Percentiles rank a stretch among this genome's conserved stretches.
Conservation (phyloP, 53 echinoderm and acorn worm species). For the Paelopatides confundens region DNA sequence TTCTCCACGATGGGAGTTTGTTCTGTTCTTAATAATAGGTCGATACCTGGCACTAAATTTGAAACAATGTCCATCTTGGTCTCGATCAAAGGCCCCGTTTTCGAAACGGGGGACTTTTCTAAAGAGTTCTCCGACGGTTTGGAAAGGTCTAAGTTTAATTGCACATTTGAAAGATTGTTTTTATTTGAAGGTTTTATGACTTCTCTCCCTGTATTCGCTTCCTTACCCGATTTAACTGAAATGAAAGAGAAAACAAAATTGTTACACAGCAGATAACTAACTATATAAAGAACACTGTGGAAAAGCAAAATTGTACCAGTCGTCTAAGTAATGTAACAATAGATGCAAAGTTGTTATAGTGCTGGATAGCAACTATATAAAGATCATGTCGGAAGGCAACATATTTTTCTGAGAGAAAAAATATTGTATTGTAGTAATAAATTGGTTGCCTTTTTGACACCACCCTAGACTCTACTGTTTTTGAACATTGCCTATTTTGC, state of each 20-base stretch:
- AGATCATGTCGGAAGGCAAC: too few relatives aligned
- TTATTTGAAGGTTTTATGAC: slow-evolving; percentile 3
- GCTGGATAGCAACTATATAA: too few relatives aligned
- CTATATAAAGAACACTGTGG: too few relatives aligned
- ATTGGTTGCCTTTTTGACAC: too few relatives aligned
- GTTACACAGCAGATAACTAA: too few relatives aligned
- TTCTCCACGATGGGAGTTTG: not conserved
- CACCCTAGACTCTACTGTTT: too few relatives aligned
- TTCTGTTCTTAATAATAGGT: not conserved
- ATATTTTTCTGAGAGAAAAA: too few relatives aligned
- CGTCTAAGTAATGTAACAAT: too few relatives aligned
- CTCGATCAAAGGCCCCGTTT: not conserved
- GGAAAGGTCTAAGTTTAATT: slow-evolving; percentile 50
- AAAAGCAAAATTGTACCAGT: too few relatives aligned
- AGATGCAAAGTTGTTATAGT: too few relatives aligned
- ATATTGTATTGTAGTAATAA: too few relatives aligned
- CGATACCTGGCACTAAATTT: not conserved
- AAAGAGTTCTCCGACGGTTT: slow-evolving; percentile 23
- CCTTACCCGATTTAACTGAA: not conserved
- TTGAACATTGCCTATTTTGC: too few relatives aligned
- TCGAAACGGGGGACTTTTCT: not conserved
- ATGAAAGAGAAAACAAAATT: not conserved
- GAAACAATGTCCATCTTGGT: not conserved
- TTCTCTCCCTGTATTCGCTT: not conserved
- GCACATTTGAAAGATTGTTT: slow-evolving; percentile 39